phyloP scores from a whole-genome alignment of 2,113 vertebrate genomes.

The Alethe castanea region DNA sequence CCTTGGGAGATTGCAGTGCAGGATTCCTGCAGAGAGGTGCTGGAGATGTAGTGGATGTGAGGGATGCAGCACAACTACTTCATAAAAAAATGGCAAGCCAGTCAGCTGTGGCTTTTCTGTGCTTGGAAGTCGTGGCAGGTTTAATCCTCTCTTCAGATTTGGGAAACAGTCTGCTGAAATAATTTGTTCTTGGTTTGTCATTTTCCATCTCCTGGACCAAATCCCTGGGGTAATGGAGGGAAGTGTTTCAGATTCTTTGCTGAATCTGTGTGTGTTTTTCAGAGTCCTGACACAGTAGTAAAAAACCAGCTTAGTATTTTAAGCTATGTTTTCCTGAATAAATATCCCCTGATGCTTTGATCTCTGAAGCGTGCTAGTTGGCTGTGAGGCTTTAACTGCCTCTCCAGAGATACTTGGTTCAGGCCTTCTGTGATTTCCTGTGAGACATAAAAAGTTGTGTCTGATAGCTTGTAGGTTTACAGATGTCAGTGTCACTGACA shows the following conservation, averaged over 20 bases:
- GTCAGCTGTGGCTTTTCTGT: background rate
- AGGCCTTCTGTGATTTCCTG: background rate
- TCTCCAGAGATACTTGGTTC: background rate
- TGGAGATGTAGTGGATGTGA: background rate
- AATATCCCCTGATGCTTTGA: accelerated
- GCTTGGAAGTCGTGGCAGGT: background rate
- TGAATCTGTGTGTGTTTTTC: background rate
- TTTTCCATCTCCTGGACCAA: background rate
- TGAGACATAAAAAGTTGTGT: background rate
- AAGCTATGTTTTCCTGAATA: background rate
- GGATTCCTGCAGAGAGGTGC: background rate
- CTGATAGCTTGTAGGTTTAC: background rate
- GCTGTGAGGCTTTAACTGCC: background rate
- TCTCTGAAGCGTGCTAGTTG: background rate
- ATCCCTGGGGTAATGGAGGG: background rate
- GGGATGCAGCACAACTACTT: background rate
- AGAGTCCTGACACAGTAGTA: background rate
- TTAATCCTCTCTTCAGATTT: background rate
- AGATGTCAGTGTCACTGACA: background rate
- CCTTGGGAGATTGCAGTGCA: accelerated
- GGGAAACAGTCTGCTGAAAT: background rate
- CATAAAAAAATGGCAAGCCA: background rate
- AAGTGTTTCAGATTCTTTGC: background rate
- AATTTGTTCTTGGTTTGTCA: background rate
- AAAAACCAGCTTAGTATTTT: background rate